phyloP scores from a whole-genome alignment of 2,797 vertebrate genomes.

The Clarias platycephalus region DNA sequence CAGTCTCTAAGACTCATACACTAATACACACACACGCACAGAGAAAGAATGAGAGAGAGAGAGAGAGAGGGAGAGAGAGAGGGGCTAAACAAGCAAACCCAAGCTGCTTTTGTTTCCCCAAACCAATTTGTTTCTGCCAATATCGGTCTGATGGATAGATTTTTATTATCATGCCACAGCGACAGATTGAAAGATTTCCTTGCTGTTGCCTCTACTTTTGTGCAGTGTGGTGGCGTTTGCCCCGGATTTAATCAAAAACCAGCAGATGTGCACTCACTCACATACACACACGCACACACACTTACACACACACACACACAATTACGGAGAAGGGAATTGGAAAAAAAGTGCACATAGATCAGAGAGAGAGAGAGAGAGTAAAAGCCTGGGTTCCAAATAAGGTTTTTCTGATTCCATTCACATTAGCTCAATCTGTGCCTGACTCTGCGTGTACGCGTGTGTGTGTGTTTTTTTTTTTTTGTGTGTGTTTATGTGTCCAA shows the following conservation, averaged over 20 bases:
- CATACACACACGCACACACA: slow-evolving; percentile 31
- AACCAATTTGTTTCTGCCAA: slow-evolving; percentile 60
- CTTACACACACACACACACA: slow-evolving; percentile 37
- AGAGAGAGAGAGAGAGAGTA: slow-evolving; percentile 19
- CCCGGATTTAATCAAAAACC: slow-evolving; percentile 66
- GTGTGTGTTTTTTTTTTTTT: neutral
- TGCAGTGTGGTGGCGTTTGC: slow-evolving; percentile 50
- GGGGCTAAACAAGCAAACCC: slow-evolving; percentile 32
- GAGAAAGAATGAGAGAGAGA: neutral
- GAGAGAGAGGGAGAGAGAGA: neutral
- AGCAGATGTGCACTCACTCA: slow-evolving; percentile 42
- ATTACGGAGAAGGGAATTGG: slow-evolving; percentile 47
- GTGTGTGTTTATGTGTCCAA: neutral
- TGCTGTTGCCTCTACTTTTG: slow-evolving; percentile 51
- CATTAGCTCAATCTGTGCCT: slow-evolving; percentile 27
- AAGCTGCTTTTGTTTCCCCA: slow-evolving; percentile 54
- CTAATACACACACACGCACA: slow-evolving; percentile 24
- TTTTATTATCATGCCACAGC: slow-evolving; percentile 58
- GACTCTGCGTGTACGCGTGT: neutral
- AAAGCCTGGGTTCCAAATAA: slow-evolving; percentile 37
- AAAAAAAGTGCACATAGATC: slow-evolving; percentile 54
- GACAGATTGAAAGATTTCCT: slow-evolving; percentile 62
- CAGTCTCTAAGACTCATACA: neutral
- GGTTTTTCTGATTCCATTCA: slow-evolving; percentile 48
- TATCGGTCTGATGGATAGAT: slow-evolving; percentile 54